These are phyloP conservation scores for Cataglyphis cursor DNA, from an alignment of 2,888 invertebrate genomes.

Conservation along the genomic window DNA sequence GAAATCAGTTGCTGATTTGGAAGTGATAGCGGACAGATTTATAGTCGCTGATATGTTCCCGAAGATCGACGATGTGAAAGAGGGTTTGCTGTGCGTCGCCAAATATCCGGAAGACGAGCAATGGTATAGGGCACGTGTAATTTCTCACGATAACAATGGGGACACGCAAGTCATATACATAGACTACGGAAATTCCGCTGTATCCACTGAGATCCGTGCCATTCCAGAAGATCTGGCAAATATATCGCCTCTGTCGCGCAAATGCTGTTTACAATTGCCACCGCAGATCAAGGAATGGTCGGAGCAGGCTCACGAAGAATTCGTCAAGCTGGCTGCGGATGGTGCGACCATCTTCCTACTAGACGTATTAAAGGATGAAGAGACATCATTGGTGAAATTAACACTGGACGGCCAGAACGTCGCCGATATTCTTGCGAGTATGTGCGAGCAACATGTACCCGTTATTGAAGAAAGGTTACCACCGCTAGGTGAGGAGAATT, in stretches of 20 bases:
- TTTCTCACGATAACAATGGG: constrained; percentile 88
- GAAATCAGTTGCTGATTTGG: constrained; percentile 88
- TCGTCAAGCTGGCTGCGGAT: constrained; percentile 85
- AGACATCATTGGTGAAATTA: constrained; percentile 90
- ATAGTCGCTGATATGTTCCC: constrained; percentile 88
- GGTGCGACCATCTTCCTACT: constrained; percentile 88
- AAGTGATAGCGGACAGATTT: constrained; percentile 89
- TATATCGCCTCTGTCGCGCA: constrained; percentile 89
- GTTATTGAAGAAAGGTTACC: constrained; percentile 78
- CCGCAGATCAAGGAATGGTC: constrained; percentile 87
- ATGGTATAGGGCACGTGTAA: constrained; percentile 90
- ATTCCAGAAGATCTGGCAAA: constrained; percentile 89
- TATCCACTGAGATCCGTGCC: constrained; percentile 88
- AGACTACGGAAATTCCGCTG: constrained; percentile 91
- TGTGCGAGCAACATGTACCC: constrained; percentile 60
- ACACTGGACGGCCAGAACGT: constrained; percentile 89
- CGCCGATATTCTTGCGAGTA: constrained; percentile 87
- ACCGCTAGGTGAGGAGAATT: constrained; percentile 82
- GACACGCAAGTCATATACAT: constrained; percentile 89
- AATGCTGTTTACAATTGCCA: constrained; percentile 89
- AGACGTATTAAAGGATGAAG: constrained; percentile 88
- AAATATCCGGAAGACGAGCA: constrained; percentile 90
- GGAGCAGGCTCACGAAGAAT: constrained; percentile 83
- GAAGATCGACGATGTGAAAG: constrained; percentile 87
- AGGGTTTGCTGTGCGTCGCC: constrained; percentile 90